Conservation (phyloP, 2,113 vertebrate genomes). For the Dicrurus megarhynchus region DNA sequence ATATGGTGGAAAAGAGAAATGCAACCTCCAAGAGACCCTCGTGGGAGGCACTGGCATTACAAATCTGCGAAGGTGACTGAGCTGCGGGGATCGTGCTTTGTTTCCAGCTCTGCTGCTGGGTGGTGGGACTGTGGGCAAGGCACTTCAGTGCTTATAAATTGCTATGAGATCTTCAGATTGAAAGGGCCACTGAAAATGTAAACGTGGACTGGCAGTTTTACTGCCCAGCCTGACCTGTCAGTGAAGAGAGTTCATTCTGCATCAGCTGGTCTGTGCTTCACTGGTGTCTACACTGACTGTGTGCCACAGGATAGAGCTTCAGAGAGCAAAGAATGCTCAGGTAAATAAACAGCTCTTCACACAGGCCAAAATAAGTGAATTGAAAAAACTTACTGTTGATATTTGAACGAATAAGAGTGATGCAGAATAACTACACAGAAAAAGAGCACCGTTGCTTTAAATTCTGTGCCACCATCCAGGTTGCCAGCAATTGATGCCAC, state of each 20-base stretch:
- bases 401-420: neutral
- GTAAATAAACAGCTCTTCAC: neutral
- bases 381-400: neutral
- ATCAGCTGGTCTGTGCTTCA: neutral
- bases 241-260: neutral
- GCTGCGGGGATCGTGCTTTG: neutral
- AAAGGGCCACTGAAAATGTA: neutral
- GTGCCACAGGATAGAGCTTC: neutral
- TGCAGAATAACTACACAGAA: neutral
- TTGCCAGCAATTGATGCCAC: slow-evolving; percentile 68
- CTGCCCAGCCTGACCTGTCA: neutral
- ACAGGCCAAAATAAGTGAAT: neutral
- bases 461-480: slow-evolving; percentile 49
- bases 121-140: neutral
- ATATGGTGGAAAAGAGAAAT: slow-evolving; percentile 16
- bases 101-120: neutral
- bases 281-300: neutral
- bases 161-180: neutral
- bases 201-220: neutral
- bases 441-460: slow-evolving; percentile 41
- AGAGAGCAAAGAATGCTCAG: neutral
- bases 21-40: neutral
- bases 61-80: neutral
- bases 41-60: neutral
- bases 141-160: neutral